Evolutionary conservation across 2,797 vertebrate species (phyloP), one percentile per base, ranked within the genome.

Genomic region (Lacerta bilineata): DNA sequence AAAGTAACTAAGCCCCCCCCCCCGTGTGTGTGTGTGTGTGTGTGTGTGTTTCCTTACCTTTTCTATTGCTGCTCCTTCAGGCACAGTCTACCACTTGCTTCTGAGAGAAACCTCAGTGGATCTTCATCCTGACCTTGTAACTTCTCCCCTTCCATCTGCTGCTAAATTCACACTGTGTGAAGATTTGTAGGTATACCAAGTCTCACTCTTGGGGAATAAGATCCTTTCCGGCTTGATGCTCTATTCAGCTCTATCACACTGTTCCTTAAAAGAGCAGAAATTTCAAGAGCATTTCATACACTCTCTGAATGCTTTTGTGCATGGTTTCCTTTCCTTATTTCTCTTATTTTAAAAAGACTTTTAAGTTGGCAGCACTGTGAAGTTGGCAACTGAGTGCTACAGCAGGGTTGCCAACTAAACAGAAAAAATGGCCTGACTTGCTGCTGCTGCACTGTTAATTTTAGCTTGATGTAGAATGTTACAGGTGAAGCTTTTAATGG

Each of bases 261-360:
- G 68, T 91, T 82, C 88, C 55, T 41, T 85, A 87, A 84, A 18
- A 91, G 89, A 71, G 90, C 77, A 8, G 68, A 94, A 91, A 89
- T 95, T 92, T 72, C 90, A 77, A 87, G 90, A 25, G 89, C 94
- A 91, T 94, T 95, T 95, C 79, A 72, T 89, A 93, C 92, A 93
- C 89, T 46, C 77, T 83, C 91, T 91, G 39, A 80, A 18, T 7
- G 64, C 89, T 93, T 83, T 61, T 6, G 50, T 91, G 91, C 88
- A 93, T 64, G 50, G 41, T 27, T 90, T 88, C 88, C 89, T 83
- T 55, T 69, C 50, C 55, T 93, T 88, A 93, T 87, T 68, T 46
- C 29, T 76, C 66, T 64, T 5, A 41, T 43, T 72, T 11, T 0
- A 25, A 88, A 55, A 55, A 55, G 13, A 80, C 5, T 78, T 69